Percentiles rank a stretch among this genome's conserved stretches.
Evolutionary conservation across 2,113 vertebrate genomes (phyloP).

Genomic region (Naja naja): DNA sequence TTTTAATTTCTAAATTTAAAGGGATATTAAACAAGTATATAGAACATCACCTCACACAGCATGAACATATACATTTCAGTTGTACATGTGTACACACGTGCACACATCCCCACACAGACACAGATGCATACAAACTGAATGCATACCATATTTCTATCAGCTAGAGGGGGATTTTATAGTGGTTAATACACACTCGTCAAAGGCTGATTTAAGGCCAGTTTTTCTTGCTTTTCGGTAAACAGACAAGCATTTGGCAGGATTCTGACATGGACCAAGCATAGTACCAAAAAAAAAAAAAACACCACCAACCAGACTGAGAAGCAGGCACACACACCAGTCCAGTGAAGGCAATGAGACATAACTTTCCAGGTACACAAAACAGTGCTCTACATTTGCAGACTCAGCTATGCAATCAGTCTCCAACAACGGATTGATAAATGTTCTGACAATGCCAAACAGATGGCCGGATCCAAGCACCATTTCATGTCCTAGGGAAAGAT

Average conservation of each 20-base stretch:
- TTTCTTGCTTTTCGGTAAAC: constrained; percentile 57
- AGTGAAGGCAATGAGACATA: neutral
- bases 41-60: constrained; percentile 71
- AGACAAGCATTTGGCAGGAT: constrained; percentile 63
- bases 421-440: neutral
- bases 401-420: neutral
- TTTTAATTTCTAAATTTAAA: constrained; percentile 83
- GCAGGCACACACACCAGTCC: neutral
- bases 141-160: constrained; percentile 30
- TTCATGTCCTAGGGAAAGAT: neutral
- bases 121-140: neutral
- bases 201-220: constrained; percentile 56
- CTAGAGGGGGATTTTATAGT: constrained; percentile 63
- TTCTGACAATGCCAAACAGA: constrained; percentile 58
- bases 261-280: constrained; percentile 64
- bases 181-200: constrained; percentile 62
- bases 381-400: neutral
- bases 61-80: constrained; percentile 51
- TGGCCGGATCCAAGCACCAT: constrained; percentile 40
- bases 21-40: constrained; percentile 84
- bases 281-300: constrained; percentile 31
- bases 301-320: constrained; percentile 51
- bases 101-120: neutral
- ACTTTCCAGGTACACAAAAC: neutral
- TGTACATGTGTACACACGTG: constrained; percentile 45